phyloP scores from a whole-genome alignment of 2,888 invertebrate species.

The Scaptomyza reducta region DNA sequence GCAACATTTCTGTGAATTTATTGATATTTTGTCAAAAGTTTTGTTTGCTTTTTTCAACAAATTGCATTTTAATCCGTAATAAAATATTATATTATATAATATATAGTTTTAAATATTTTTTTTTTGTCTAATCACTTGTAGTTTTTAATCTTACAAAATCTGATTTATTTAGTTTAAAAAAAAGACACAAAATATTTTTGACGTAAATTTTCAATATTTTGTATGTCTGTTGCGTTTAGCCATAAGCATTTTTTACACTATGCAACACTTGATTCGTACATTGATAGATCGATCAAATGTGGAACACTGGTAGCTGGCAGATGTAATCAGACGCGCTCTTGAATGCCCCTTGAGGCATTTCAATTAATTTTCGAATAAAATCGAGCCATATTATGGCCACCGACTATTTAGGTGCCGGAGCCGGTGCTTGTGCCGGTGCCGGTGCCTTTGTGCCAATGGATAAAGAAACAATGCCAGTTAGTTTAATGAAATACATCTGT shows the following conservation, averaged over 20 bases:
- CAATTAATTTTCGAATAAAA: constrained; percentile 65
- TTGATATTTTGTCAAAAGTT: too few species aligned
- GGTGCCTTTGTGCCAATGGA: constrained; percentile 47
- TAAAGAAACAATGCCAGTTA: constrained; percentile 46
- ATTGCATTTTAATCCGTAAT: too few species aligned
- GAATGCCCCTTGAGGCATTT: constrained; percentile 53
- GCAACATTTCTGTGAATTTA: too few species aligned
- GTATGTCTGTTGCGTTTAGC: background rate
- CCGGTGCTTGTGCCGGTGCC: constrained; percentile 15
- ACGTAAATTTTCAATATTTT: background rate
- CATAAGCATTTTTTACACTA: background rate
- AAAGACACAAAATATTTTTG: too few species aligned
- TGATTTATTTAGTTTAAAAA: too few species aligned
- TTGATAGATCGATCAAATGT: constrained; percentile 76
- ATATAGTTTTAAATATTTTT: too few species aligned
- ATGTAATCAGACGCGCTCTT: constrained; percentile 72
- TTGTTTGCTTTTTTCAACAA: too few species aligned
- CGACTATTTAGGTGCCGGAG: constrained; percentile 6
- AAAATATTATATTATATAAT: too few species aligned
- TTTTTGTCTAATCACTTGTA: too few species aligned
- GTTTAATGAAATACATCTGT: constrained; percentile 77
- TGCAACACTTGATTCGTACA: background rate
- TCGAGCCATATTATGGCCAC: background rate
- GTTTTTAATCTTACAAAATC: too few species aligned
- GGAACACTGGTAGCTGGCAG: constrained; percentile 79